Percentiles rank a stretch among this genome's conserved stretches.
These are phyloP conservation scores for Drosophila nannoptera DNA, from an alignment of 1,140 invertebrate species.

Conservation along the genomic window DNA sequence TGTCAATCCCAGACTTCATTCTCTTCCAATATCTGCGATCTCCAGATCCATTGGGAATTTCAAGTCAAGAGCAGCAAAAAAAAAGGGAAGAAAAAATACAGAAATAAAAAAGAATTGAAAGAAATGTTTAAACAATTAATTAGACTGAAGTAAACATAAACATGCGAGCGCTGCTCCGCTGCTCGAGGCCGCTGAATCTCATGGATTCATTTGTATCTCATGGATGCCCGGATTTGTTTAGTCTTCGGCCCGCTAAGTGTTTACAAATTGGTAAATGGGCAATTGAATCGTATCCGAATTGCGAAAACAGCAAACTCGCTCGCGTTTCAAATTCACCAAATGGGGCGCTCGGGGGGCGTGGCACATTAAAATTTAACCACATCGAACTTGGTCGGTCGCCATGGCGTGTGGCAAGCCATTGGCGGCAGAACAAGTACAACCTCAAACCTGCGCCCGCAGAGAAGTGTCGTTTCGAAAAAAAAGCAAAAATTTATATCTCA, in stretches of 20 bases:
- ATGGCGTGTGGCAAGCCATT: conserved; percentile 30
- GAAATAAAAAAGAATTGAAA: conserved; percentile 10
- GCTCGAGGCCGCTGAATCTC: conserved; percentile 19
- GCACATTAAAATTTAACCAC: conserved; percentile 33
- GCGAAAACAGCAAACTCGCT: conserved; percentile 11
- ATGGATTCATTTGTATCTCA: conserved; percentile 9
- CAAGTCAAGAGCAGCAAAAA: conserved; percentile 10
- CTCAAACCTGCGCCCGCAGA: conserved; percentile 16
- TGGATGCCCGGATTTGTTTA: conserved; percentile 58
- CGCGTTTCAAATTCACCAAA: too few relatives aligned
- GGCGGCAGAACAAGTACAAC: neutral
- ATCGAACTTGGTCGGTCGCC: conserved; percentile 31
- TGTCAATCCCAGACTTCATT: conserved; percentile 15
- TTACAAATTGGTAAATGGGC: conserved; percentile 62
- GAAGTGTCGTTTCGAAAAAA: conserved; percentile 54
- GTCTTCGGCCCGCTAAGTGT: conserved; percentile 59
- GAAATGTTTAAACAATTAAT: conserved; percentile 75
- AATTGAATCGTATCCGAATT: conserved; percentile 47
- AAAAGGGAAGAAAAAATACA: neutral
- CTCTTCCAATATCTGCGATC: too few relatives aligned
- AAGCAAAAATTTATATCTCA: conserved; percentile 74
- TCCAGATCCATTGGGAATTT: conserved; percentile 4
- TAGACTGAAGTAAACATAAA: conserved; percentile 66
- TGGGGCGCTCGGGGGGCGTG: neutral
- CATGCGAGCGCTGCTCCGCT: conserved; percentile 6